These are phyloP conservation scores for Allygus modestus DNA, from an alignment of 2,888 invertebrate genomes.

Conservation along the genomic window DNA sequence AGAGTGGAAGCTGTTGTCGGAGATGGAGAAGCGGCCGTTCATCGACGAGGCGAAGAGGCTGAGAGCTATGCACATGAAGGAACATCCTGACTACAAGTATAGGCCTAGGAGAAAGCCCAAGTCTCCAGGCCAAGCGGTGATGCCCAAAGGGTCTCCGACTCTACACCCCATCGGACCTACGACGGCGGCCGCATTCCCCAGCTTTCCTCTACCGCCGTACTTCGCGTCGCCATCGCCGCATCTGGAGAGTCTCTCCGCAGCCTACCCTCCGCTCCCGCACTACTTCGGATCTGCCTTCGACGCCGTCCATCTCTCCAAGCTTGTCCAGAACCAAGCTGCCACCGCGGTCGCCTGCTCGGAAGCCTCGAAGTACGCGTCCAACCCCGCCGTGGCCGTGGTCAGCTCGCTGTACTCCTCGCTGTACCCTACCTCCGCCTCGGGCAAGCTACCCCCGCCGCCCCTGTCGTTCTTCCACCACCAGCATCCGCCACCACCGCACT, in stretches of 20 bases:
- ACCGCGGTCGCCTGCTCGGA: constrained; percentile 76
- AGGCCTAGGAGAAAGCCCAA: constrained; percentile 91
- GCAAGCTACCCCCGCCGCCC: constrained; percentile 71
- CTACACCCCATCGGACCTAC: constrained; percentile 66
- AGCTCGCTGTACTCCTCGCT: constrained; percentile 84
- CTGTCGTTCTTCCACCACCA: constrained; percentile 69
- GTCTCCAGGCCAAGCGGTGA: constrained; percentile 79
- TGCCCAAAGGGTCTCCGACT: constrained; percentile 74
- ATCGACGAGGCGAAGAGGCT: constrained; percentile 96
- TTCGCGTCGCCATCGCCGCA: constrained; percentile 78
- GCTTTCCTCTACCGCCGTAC: constrained; percentile 81
- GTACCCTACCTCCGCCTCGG: constrained; percentile 75
- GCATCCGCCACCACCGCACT: constrained; percentile 75
- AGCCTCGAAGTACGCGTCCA: constrained; percentile 75
- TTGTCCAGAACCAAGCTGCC: constrained; percentile 76
- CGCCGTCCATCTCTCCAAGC: constrained; percentile 80
- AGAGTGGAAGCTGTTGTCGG: constrained; percentile 94
- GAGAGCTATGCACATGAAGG: constrained; percentile 92
- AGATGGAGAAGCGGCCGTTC: constrained; percentile 93
- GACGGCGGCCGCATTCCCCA: constrained; percentile 77
- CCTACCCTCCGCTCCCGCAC: constrained; percentile 81
- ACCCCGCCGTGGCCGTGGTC: constrained; percentile 79
- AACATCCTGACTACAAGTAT: constrained; percentile 95
- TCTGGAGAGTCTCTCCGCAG: constrained; percentile 77
- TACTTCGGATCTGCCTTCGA: constrained; percentile 89